Percentiles rank a stretch among this genome's conserved stretches.
Conservation (phyloP, 2,888 invertebrate species). For the Parnassius glacialis region DNA sequence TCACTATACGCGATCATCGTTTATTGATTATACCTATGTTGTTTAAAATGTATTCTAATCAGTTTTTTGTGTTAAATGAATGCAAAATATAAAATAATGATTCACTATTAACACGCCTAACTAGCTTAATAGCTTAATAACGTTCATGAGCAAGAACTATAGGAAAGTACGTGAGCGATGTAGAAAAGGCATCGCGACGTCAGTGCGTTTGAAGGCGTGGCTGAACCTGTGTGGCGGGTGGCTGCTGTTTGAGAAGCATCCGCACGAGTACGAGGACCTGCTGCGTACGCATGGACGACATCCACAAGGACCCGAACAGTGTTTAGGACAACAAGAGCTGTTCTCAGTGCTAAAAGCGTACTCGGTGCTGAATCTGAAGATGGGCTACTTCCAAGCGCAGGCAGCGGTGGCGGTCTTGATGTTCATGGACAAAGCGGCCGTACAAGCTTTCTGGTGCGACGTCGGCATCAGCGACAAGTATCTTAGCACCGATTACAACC, state of each 20-base stretch:
- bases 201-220: slow-evolving; percentile 96
- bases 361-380: slow-evolving; percentile 94
- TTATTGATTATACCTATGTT: no score
- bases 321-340: slow-evolving; percentile 92
- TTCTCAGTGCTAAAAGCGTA: slow-evolving; percentile 97
- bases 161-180: slow-evolving; percentile 93
- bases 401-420: slow-evolving; percentile 98
- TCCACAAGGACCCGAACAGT: slow-evolving; percentile 96
- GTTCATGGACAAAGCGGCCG: slow-evolving; percentile 98
- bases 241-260: slow-evolving; percentile 89
- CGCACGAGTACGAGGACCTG: slow-evolving; percentile 86
- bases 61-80: no score
- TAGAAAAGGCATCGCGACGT: slow-evolving; percentile 97
- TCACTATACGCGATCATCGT: no score
- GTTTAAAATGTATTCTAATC: no score
- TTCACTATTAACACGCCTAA: no score
- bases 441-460: slow-evolving; percentile 99
- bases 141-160: slow-evolving; percentile 93
- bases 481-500: slow-evolving; percentile 93
- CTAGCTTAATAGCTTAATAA: slow-evolving; percentile 94
- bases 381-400: slow-evolving; percentile 98
- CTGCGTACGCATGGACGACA: slow-evolving; percentile 92
- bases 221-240: slow-evolving; percentile 95
- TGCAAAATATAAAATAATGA: no score
- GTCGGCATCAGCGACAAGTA: slow-evolving; percentile 98